Conservation (phyloP, 2,113 vertebrate species). For the Bungarus multicinctus region DNA sequence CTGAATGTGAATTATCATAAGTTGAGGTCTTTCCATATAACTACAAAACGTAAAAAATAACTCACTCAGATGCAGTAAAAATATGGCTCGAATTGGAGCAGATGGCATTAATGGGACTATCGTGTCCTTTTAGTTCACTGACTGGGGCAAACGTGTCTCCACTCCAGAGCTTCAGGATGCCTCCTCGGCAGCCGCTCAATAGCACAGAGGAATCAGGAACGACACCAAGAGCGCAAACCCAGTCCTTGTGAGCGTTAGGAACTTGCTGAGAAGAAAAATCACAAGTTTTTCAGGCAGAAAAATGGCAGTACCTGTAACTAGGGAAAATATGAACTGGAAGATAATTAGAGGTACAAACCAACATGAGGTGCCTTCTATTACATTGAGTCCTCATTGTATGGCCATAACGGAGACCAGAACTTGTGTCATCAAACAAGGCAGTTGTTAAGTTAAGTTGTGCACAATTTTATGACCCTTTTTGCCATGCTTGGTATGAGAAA, state of each 20-base stretch:
- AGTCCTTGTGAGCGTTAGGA: conserved; percentile 84
- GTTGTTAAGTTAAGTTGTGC: not conserved
- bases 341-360: not conserved
- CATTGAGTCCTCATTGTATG: not conserved
- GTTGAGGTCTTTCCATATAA: not conserved
- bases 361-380: not conserved
- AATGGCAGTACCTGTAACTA: not conserved
- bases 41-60: conserved; percentile 35
- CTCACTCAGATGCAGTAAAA: conserved; percentile 96
- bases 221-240: conserved; percentile 85
- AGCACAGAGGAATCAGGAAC: conserved; percentile 78
- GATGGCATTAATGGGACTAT: conserved; percentile 90
- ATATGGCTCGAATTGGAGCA: conserved; percentile 88
- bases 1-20: too few species aligned
- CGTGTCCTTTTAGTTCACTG: conserved; percentile 87
- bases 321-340: not conserved
- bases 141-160: conserved; percentile 77
- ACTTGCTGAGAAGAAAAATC: conserved; percentile 78
- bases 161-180: conserved; percentile 90
- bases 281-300: not conserved
- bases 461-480: not conserved
- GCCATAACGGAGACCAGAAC: not conserved
- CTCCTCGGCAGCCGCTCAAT: conserved; percentile 88
- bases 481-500: not conserved
- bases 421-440: not conserved